Evolutionary conservation across 2,797 vertebrate species (phyloP).

Genomic region (Limnodromus scolopaceus): DNA sequence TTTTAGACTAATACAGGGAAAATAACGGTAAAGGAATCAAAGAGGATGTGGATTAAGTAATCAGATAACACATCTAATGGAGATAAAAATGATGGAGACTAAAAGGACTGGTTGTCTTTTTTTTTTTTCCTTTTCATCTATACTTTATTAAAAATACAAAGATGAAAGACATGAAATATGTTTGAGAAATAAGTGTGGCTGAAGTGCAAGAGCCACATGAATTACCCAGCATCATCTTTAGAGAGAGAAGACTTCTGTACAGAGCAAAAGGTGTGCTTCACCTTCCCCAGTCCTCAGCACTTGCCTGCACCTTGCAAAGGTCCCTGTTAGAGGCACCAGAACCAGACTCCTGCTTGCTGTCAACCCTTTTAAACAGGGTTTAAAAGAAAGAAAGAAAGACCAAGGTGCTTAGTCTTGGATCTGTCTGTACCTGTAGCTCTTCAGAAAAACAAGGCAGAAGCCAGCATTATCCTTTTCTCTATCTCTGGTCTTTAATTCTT

Average conservation of each 20-base stretch:
- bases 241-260: not conserved
- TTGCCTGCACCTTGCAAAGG: not conserved
- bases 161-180: not conserved
- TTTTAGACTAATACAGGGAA: not conserved
- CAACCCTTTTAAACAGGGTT: not conserved
- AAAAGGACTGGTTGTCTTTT: not conserved
- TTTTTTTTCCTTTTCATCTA: not conserved
- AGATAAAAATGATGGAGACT: not conserved
- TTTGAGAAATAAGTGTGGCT: not conserved
- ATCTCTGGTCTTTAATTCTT: not conserved
- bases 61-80: not conserved
- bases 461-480: not conserved
- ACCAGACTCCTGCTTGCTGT: not conserved
- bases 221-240: not conserved
- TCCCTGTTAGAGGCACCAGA: not conserved
- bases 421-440: not conserved
- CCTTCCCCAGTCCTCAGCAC: not conserved
- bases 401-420: not conserved
- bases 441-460: not conserved
- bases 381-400: not conserved
- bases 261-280: not conserved
- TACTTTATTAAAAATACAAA: not conserved
- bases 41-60: not conserved
- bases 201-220: not conserved
- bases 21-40: not conserved